Evolutionary conservation across 2,113 vertebrate genomes (phyloP).

Genomic region (Oreochromis tanganicae): DNA sequence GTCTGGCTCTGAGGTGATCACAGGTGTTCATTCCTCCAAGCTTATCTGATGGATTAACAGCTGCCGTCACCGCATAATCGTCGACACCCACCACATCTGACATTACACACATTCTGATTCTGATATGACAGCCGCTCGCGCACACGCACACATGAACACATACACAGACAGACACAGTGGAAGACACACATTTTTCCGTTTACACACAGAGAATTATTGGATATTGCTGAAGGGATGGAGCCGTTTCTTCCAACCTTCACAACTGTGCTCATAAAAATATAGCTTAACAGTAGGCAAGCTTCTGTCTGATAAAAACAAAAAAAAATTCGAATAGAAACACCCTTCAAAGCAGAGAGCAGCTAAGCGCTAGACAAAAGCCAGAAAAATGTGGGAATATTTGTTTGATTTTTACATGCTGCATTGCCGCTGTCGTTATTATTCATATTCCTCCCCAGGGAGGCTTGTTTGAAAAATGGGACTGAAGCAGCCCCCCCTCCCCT

Average conservation of each 20-base stretch:
- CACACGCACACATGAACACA: neutral
- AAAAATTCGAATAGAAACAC: neutral
- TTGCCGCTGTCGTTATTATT: conserved; percentile 55
- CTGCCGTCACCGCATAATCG: conserved; percentile 31
- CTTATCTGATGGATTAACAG: conserved; percentile 57
- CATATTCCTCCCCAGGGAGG: conserved; percentile 52
- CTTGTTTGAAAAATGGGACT: conserved; percentile 54
- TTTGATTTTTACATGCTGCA: conserved; percentile 52
- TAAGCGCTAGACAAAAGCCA: conserved; percentile 7
- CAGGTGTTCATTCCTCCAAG: conserved; percentile 62
- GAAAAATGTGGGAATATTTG: conserved; percentile 16
- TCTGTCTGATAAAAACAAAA: neutral
- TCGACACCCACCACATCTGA: conserved; percentile 10
- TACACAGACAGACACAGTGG: neutral
- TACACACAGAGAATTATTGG: neutral
- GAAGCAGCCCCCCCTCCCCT: conserved; percentile 16
- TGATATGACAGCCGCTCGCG: conserved; percentile 39
- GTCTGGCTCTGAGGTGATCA: conserved; percentile 48
- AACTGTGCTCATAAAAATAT: neutral
- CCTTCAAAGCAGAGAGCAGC: neutral
- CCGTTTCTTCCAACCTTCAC: neutral
- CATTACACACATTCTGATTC: conserved; percentile 29
- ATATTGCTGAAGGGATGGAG: neutral
- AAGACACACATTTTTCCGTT: neutral
- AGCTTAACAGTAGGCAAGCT: neutral